phyloP scores from a whole-genome alignment of 1,140 invertebrate genomes.

The Achatina immaculata region DNA sequence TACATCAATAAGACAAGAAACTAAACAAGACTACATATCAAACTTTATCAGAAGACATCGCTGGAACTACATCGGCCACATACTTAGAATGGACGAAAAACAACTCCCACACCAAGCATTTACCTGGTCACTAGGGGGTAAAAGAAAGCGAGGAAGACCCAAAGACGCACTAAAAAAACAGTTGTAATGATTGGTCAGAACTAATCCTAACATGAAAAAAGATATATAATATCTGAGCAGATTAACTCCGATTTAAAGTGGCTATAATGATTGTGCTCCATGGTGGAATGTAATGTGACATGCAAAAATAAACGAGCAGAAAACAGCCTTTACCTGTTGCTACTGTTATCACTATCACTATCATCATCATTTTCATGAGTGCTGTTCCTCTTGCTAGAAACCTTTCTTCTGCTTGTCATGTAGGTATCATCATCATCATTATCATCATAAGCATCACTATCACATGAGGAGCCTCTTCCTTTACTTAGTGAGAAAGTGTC shows the following conservation, averaged over 20 bases:
- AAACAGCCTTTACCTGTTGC: neutral
- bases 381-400: neutral
- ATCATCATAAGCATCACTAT: neutral
- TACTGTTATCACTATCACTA: neutral
- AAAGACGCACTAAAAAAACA: too few species aligned
- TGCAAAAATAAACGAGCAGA: neutral
- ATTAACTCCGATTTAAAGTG: neutral
- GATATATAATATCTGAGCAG: neutral
- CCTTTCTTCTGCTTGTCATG: neutral
- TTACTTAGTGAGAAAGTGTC: neutral
- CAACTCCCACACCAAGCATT: too few species aligned
- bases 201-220: too few species aligned
- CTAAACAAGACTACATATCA: too few species aligned
- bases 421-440: slow-evolving; percentile 4
- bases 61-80: too few species aligned
- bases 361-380: neutral
- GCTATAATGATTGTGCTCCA: neutral
- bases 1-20: too few species aligned
- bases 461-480: neutral
- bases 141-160: too few species aligned
- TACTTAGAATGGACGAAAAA: too few species aligned
- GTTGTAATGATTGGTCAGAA: too few species aligned
- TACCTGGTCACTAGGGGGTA: too few species aligned
- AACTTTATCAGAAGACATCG: too few species aligned
- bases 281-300: neutral